Conservation (phyloP, 2,113 vertebrate species). For the Myanophis thanlyinensis region DNA sequence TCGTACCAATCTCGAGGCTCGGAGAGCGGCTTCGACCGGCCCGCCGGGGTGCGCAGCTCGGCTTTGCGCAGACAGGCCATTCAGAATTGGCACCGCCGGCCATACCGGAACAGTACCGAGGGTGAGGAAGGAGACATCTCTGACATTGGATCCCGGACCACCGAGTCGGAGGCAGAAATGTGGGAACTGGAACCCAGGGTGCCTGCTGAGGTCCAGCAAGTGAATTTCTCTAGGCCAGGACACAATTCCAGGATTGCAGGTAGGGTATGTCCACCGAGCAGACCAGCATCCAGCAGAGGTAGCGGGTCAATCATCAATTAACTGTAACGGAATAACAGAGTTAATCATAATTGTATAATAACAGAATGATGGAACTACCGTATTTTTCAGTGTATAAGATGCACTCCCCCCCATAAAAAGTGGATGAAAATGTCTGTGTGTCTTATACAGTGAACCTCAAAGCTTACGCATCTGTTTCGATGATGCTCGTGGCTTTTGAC, state of each 20-base stretch:
- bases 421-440: too few species aligned
- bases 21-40: constrained; percentile 71
- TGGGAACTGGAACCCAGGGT: constrained; percentile 81
- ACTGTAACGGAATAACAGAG: neutral
- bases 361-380: too few species aligned
- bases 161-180: constrained; percentile 90
- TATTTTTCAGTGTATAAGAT: too few species aligned
- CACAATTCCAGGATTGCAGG: constrained; percentile 77
- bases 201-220: constrained; percentile 68
- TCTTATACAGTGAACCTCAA: too few species aligned
- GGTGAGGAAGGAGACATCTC: constrained; percentile 94
- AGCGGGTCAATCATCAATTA: neutral
- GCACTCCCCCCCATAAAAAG: too few species aligned
- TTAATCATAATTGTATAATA: too few species aligned
- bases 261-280: constrained; percentile 37
- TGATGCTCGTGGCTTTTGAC: neutral
- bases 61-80: constrained; percentile 94
- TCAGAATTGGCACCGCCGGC: constrained; percentile 96
- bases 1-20: constrained; percentile 75
- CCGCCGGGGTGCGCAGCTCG: constrained; percentile 73
- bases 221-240: constrained; percentile 67
- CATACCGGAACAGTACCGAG: constrained; percentile 94
- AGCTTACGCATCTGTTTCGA: neutral
- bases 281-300: neutral
- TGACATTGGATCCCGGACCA: constrained; percentile 92